These are phyloP conservation scores for Eudasyphora cyanicolor DNA, from an alignment of 2,888 invertebrate genomes.

Conservation along the genomic window DNA sequence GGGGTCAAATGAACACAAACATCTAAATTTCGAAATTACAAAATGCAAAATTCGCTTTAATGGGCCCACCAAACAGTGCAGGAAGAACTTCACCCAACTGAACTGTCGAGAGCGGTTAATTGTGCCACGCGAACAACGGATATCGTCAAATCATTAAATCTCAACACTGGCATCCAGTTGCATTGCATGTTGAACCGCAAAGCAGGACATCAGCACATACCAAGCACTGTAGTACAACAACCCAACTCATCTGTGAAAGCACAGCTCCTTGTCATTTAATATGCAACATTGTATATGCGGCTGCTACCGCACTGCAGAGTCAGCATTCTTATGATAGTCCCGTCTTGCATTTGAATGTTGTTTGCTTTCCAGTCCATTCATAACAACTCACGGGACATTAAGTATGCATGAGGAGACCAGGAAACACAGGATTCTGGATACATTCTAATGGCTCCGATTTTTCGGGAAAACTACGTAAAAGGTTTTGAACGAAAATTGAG, in stretches of 20 bases:
- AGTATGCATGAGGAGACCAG: background rate
- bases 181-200: background rate
- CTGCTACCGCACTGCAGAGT: background rate
- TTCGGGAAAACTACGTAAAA: too few species aligned
- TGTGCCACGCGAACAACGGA: background rate
- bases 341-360: background rate
- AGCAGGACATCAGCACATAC: background rate
- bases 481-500: too few species aligned
- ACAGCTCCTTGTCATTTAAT: background rate
- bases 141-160: background rate
- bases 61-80: background rate
- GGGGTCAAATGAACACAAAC: background rate
- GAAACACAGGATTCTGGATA: background rate
- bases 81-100: background rate
- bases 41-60: background rate
- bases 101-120: background rate
- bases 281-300: background rate
- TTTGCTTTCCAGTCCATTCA: background rate
- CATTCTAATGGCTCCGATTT: background rate
- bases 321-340: background rate
- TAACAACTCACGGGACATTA: background rate
- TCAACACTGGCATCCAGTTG: background rate
- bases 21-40: background rate
- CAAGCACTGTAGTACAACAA: background rate
- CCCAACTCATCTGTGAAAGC: background rate